Base-by-base conservation (phyloP, 2,888 invertebrate genomes). In the Meloe dianella region DNA sequence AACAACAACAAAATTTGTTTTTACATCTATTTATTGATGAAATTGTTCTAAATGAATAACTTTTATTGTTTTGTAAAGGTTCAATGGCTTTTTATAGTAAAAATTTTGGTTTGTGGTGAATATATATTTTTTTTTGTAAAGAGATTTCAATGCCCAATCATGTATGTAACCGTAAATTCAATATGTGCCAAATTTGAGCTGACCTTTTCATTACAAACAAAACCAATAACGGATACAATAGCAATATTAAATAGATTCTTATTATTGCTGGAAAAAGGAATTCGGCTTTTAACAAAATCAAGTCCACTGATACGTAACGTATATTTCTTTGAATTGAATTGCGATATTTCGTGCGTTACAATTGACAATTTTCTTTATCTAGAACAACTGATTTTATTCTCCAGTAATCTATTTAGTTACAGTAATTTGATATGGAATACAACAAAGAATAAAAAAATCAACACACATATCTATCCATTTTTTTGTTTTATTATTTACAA, bases 351-450 rank as follows among this genome's bases (percentile, higher is more conserved):
- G 22, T 58, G 58, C 58, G 29, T 58, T 58, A 58, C 58, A 58
- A 58, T 58, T 20, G 32, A 32, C 32, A 58, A 30, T 35, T 20
- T 20, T 17, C n/a, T 41, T 17, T 41, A 41, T 41, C 20, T 58
- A 61, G 30, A 27, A 54, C 62, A 54, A 56, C 56, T 56, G 17
- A 9, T 61, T 56, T 54, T 27, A 61, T 30, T 20, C 29, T 51
- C 56, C 56, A 61, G 29, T 29, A 58, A 58, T 58, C 35, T 14
- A 9, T 6, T 30, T 58, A 58, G 58, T 58, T 58, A 58, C 58
- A 58, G 58, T 58, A 35, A 58, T 58, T 58, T 32, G 22, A n/a
- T n/a, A 5, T 32, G 20, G 8, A 58, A 58, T 6, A 41, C n/a
- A 17, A 41, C n/a, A 41, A n/a, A 7, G 4, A 27, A 27, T 27